A percentile compares a stretch with the other conserved stretches of the same genome.
Conservation (phyloP, 2,797 vertebrate species). For the Leucoraja ocellata region DNA sequence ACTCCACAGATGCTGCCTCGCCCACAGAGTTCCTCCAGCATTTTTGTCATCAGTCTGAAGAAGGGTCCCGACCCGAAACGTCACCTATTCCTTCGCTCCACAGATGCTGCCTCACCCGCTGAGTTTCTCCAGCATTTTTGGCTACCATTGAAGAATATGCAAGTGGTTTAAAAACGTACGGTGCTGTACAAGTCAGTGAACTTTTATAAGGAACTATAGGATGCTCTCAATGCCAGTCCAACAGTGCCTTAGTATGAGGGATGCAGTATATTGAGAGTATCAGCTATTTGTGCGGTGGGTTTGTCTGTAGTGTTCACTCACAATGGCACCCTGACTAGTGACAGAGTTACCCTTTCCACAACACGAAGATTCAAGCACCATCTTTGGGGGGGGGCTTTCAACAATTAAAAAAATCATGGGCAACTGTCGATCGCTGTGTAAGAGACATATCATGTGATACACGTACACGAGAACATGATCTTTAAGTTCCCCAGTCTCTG, state of each 20-base stretch:
- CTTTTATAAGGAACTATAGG: background rate
- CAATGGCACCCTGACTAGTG: constrained; percentile 13
- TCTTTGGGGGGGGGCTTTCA: background rate
- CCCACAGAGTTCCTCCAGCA: too few relatives aligned
- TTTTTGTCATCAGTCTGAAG: too few relatives aligned
- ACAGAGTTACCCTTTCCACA: background rate
- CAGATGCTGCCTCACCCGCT: too few relatives aligned
- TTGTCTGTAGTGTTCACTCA: constrained; percentile 18
- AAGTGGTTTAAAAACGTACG: constrained; percentile 63
- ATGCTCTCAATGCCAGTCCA: background rate
- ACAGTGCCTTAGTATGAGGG: background rate
- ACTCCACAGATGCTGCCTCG: too few relatives aligned
- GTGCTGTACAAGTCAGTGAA: background rate
- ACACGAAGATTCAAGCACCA: background rate
- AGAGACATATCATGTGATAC: constrained; percentile 1
- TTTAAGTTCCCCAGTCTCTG: background rate
- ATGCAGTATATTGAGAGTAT: constrained; percentile 24
- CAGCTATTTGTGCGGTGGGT: background rate
- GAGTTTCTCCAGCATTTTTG: too few relatives aligned
- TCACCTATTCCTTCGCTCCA: too few relatives aligned
- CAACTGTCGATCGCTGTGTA: background rate
- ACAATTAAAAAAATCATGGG: constrained; percentile 20
- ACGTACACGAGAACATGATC: background rate
- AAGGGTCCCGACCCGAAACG: too few relatives aligned
- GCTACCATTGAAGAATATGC: constrained; percentile 60